Evolutionary conservation across 1,140 invertebrate genomes (phyloP).

Genomic region (Drosophila burlai): DNA sequence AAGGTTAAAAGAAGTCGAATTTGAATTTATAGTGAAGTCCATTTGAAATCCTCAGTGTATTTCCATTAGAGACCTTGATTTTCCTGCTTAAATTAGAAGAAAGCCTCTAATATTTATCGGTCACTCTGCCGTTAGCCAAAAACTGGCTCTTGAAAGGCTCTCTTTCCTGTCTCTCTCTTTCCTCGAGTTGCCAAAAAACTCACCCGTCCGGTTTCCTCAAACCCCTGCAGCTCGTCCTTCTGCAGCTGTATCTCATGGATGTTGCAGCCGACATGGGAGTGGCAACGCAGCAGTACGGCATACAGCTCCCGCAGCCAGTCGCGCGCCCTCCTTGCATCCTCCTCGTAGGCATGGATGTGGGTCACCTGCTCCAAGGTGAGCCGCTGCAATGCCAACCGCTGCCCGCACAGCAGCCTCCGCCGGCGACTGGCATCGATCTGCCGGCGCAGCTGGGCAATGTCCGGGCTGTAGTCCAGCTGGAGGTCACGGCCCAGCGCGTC

Average conservation of each 20-base stretch:
- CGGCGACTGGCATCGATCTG: conserved; percentile 89
- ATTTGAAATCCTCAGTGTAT: not conserved
- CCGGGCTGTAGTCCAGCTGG: conserved; percentile 89
- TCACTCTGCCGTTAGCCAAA: conserved; percentile 26
- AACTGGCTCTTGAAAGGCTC: conserved; percentile 2
- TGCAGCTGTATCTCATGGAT: conserved; percentile 90
- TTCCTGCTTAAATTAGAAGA: conserved; percentile 2
- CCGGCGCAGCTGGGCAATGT: conserved; percentile 90
- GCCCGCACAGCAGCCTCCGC: conserved; percentile 89
- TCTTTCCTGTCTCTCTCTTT: not conserved
- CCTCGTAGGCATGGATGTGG: conserved; percentile 91
- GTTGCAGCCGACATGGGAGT: conserved; percentile 90
- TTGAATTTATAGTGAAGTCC: too few species aligned
- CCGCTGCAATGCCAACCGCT: conserved; percentile 90
- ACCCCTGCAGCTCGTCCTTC: conserved; percentile 91
- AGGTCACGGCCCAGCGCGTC: conserved; percentile 91
- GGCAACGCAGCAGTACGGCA: conserved; percentile 89
- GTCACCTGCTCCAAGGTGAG: conserved; percentile 91
- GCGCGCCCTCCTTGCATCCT: conserved; percentile 90
- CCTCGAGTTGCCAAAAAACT: conserved; percentile 48
- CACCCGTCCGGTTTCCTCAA: conserved; percentile 92
- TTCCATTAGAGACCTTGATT: conserved; percentile 12
- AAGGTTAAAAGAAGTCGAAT: not conserved
- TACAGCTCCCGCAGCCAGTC: conserved; percentile 91
- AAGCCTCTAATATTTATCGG: not conserved